Evolutionary conservation across 2,113 vertebrate genomes (phyloP).

Genomic region (Morone saxatilis): DNA sequence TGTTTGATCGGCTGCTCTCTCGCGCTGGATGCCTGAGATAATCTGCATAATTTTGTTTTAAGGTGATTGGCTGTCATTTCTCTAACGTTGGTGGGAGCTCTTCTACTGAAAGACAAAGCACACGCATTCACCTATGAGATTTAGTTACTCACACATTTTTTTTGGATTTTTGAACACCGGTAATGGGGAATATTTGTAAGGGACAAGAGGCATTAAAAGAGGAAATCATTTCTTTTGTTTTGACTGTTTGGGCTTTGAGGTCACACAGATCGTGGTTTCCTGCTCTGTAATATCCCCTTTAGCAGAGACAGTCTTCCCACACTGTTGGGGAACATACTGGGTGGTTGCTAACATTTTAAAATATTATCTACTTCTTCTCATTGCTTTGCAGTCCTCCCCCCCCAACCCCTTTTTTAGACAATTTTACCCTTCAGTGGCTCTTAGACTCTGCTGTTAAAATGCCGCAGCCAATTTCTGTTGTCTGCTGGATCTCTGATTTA

Average conservation of each 20-base stretch:
- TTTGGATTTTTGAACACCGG: background rate
- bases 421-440: background rate
- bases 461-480: conserved; percentile 27
- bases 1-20: conserved; percentile 34
- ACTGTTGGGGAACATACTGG: background rate
- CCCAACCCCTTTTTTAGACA: background rate
- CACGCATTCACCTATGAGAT: background rate
- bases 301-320: conserved; percentile 4
- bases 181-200: background rate
- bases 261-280: conserved; percentile 32
- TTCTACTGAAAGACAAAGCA: background rate
- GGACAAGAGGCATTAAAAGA: background rate
- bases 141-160: background rate
- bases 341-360: background rate
- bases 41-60: conserved; percentile 37
- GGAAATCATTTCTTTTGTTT: conserved; percentile 5
- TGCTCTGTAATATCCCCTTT: conserved; percentile 14
- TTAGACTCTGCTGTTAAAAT: background rate
- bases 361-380: background rate
- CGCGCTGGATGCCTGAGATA: conserved; percentile 16
- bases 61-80: conserved; percentile 13
- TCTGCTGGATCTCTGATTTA: conserved; percentile 38
- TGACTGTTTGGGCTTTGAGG: background rate
- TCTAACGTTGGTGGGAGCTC: background rate
- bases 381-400: background rate